Base-by-base conservation (phyloP, 2,888 invertebrate species). In the Heteromurus nitidus region DNA sequence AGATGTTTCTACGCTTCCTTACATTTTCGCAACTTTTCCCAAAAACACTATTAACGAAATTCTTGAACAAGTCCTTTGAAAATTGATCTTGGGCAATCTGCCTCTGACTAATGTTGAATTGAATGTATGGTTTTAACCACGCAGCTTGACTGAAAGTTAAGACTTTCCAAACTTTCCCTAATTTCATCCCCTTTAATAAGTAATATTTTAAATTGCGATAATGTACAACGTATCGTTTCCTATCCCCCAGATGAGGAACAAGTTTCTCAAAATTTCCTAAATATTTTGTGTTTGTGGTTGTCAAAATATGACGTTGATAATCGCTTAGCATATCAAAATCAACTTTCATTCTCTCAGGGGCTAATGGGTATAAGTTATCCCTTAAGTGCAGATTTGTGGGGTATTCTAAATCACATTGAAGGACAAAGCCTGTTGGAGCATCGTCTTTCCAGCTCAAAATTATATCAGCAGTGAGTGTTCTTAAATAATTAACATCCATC, bases 21-120 rank as follows among this genome's bases (percentile, higher is more conserved):
- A 82, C 36, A 44, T 82, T 74, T 60, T 82, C 76, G 18, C 28
- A 44, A 20, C 55, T 82, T 31, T 82, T 81, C 0, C 81, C 84
- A 74, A 79, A 84, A 24, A 42, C 7, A 0, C 47, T n/a, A 50
- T 82, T 84, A 13, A 69, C 22, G 0, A 77, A 5, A 24, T 76
- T 50, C 30, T 84, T 84, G 47, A 47, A 82, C 16, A 75, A 55
- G 22, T 81, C 65, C 36, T 84, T 81, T 47, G 62, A 31, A 70
- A 84, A 84, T 9, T 60, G 18, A 26, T 68, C 53, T 7, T 18
- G 55, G 0, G 84, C 77, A 3, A 58, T 20, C 85, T 68, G 22
- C 20, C 80, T 20, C 22, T 44, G 28, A 3, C 50, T 13, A n/a
- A 55, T 60, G 53, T 81, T 81, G 18, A 74, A 62, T 2, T 26